Conservation (phyloP, 2,797 vertebrate genomes). For the Gymnothorax reevesii region DNA sequence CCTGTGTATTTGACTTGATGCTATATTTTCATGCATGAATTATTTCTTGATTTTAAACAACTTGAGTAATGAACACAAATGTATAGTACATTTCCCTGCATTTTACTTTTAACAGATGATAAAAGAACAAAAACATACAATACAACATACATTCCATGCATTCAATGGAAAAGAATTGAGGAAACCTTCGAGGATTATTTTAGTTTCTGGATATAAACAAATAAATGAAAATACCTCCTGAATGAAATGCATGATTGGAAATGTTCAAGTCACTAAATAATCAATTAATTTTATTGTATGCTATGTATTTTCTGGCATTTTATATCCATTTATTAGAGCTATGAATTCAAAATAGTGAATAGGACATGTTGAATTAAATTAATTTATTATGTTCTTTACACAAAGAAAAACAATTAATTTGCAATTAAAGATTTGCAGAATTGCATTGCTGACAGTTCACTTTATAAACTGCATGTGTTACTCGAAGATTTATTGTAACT, state of each 20-base stretch:
- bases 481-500: background rate
- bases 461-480: background rate
- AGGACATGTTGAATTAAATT: background rate
- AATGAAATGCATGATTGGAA: background rate
- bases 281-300: background rate
- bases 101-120: background rate
- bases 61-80: background rate
- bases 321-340: background rate
- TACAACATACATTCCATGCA: background rate
- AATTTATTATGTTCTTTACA: background rate
- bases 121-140: background rate
- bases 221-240: background rate
- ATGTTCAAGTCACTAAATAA: too few relatives aligned
- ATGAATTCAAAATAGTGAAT: background rate
- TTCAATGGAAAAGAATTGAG: background rate
- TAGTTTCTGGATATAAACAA: background rate
- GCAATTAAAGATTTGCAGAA: background rate
- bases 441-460: background rate
- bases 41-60: background rate
- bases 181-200: background rate
- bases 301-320: background rate
- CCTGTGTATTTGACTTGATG: background rate
- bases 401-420: background rate
- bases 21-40: background rate
- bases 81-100: background rate